Conservation (phyloP, 2,797 vertebrate genomes). For the Anabas testudineus region DNA sequence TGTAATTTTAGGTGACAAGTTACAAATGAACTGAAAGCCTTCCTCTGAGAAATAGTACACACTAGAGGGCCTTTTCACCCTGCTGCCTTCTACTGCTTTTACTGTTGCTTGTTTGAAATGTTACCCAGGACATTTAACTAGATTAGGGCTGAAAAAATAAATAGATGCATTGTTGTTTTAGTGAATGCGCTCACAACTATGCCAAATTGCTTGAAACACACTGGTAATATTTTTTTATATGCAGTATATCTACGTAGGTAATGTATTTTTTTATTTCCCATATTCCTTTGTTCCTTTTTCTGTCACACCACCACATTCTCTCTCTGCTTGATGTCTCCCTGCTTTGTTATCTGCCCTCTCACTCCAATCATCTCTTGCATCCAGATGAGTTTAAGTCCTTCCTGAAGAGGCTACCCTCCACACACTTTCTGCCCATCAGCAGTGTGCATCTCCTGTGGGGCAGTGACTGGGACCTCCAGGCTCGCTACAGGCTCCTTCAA, state of each 20-base stretch:
- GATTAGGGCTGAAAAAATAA: conserved; percentile 8
- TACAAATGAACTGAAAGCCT: neutral
- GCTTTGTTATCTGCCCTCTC: conserved; percentile 5
- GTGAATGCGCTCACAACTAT: too few relatives aligned
- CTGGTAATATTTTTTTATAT: too few relatives aligned
- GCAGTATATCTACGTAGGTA: too few relatives aligned
- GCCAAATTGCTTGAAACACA: too few relatives aligned
- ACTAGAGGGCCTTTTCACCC: neutral
- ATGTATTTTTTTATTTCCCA: neutral
- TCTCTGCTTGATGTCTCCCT: neutral
- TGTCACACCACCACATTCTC: neutral
- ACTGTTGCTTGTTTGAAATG: conserved; percentile 15
- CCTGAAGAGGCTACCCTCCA: conserved; percentile 96
- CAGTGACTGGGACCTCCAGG: conserved; percentile 99
- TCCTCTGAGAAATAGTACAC: neutral
- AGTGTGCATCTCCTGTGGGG: conserved; percentile 99
- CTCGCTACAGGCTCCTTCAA: conserved; percentile 96
- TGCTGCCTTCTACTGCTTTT: neutral
- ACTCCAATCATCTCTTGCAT: conserved; percentile 6
- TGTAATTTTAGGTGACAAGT: neutral
- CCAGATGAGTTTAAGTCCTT: conserved; percentile 99
- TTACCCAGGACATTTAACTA: neutral
- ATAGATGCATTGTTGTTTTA: too few relatives aligned
- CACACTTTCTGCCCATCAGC: conserved; percentile 97
- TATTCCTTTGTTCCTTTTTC: neutral